A percentile compares a stretch with the other conserved stretches of the same genome.
phyloP scores from a whole-genome alignment of 2,797 vertebrate species.

The Mormyrus hasselquistii region DNA sequence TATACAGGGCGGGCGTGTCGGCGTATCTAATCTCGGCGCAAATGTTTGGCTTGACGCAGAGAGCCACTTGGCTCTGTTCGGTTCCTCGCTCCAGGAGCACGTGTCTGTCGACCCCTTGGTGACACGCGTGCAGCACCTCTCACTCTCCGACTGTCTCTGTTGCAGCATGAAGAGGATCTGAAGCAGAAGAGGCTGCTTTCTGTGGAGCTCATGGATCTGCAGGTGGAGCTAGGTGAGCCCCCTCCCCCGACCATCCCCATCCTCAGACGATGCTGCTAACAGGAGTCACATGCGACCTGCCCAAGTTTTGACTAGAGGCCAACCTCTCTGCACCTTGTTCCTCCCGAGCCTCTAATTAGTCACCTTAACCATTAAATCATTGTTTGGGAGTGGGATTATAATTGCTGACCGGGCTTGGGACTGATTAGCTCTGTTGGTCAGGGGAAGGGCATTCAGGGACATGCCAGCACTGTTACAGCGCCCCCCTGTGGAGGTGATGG shows the following conservation, averaged over 20 bases:
- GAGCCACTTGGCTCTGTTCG: not conserved
- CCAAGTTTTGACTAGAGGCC: not conserved
- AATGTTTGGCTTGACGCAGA: not conserved
- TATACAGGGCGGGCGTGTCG: not conserved
- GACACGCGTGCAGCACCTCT: not conserved
- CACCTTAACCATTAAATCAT: not conserved
- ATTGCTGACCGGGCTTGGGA: not conserved
- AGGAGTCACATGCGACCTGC: not conserved
- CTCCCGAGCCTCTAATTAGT: not conserved
- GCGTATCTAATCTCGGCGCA: not conserved
- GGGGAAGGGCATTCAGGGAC: not conserved
- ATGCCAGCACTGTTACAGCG: not conserved
- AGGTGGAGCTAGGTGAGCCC: constrained; percentile 51
- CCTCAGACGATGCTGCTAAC: too few relatives aligned
- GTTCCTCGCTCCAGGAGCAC: not conserved
- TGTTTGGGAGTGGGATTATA: not conserved
- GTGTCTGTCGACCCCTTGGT: not conserved
- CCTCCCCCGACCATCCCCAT: too few relatives aligned
- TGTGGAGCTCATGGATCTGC: constrained; percentile 39
- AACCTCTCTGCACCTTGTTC: not conserved
- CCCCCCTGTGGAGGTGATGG: not conserved
- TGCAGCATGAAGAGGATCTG: constrained; percentile 48
- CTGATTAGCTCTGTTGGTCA: not conserved
- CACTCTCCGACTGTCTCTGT: not conserved
- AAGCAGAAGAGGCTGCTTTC: constrained; percentile 51